phyloP scores from a whole-genome alignment of 2,888 invertebrate genomes.

The Diarsia rubi region DNA sequence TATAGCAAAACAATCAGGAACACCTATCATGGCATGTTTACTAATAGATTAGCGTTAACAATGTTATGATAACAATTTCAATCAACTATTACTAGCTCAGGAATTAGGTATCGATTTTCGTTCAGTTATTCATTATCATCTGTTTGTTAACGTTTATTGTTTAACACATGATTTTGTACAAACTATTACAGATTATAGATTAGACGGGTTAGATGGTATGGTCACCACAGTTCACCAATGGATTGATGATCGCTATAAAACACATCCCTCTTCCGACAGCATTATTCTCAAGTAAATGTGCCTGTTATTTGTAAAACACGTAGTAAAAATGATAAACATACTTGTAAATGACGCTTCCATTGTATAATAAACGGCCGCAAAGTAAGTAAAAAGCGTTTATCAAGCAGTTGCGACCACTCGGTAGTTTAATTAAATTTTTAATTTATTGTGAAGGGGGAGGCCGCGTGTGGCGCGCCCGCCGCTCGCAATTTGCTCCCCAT shows the following conservation, averaged over 20 bases:
- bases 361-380: slow-evolving; percentile 76
- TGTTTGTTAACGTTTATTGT: slow-evolving; percentile 16
- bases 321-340: slow-evolving; percentile 55
- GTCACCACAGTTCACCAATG: not conserved
- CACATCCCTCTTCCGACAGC: not conserved
- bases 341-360: slow-evolving; percentile 62
- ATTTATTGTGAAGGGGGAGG: slow-evolving; percentile 84
- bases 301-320: slow-evolving; percentile 28
- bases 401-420: slow-evolving; percentile 83
- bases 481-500: slow-evolving; percentile 78
- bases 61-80: slow-evolving; percentile 43
- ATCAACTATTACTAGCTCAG: slow-evolving; percentile 29
- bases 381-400: slow-evolving; percentile 83
- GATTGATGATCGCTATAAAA: not conserved
- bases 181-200: not conserved
- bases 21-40: slow-evolving; percentile 24
- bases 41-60: slow-evolving; percentile 43
- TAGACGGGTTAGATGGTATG: not conserved
- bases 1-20: slow-evolving; percentile 25
- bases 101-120: slow-evolving; percentile 39
- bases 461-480: slow-evolving; percentile 77
- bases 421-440: slow-evolving; percentile 88
- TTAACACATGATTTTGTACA: not conserved
- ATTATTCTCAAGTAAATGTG: slow-evolving; percentile 6
- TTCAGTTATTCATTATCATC: slow-evolving; percentile 16